Percentiles rank a stretch among this genome's conserved stretches.
These are phyloP conservation scores for Sphecodes monilicornis DNA, from an alignment of 2,888 invertebrate species.

Conservation along the genomic window DNA sequence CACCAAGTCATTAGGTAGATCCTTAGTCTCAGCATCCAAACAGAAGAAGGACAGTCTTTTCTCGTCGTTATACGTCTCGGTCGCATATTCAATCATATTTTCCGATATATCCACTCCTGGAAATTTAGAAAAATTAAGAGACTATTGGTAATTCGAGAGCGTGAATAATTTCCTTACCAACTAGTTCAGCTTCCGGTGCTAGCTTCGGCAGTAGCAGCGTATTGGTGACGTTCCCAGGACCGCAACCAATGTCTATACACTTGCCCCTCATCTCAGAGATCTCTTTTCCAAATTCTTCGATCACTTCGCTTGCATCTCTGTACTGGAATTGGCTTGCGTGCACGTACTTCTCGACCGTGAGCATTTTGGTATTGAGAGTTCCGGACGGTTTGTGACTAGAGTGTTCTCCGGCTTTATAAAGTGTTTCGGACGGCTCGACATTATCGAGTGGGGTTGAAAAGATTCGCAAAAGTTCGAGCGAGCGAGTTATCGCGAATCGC, in stretches of 20 bases:
- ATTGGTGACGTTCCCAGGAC: conserved; percentile 89
- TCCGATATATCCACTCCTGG: conserved; percentile 90
- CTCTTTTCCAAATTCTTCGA: conserved; percentile 87
- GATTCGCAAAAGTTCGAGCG: too few relatives aligned
- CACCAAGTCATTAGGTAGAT: conserved; percentile 85
- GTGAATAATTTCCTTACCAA: conserved; percentile 72
- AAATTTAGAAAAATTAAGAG: neutral
- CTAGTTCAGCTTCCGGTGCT: conserved; percentile 85
- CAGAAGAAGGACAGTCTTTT: conserved; percentile 84
- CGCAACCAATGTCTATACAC: conserved; percentile 90
- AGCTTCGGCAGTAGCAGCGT: conserved; percentile 88
- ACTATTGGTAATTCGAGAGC: neutral
- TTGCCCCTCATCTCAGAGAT: conserved; percentile 79
- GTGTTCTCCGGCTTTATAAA: too few relatives aligned
- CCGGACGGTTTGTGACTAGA: too few relatives aligned
- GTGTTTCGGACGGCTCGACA: too few relatives aligned
- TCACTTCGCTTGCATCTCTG: conserved; percentile 87
- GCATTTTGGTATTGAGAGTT: too few relatives aligned
- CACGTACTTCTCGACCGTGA: conserved; percentile 85
- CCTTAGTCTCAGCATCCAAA: conserved; percentile 87
- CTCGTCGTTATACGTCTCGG: conserved; percentile 85
- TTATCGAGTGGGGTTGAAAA: too few relatives aligned
- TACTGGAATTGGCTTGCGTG: conserved; percentile 89
- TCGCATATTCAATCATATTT: conserved; percentile 90
- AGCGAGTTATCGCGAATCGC: too few relatives aligned